phyloP scores from a whole-genome alignment of 2,888 invertebrate species.

The Drosophila seclusa region DNA sequence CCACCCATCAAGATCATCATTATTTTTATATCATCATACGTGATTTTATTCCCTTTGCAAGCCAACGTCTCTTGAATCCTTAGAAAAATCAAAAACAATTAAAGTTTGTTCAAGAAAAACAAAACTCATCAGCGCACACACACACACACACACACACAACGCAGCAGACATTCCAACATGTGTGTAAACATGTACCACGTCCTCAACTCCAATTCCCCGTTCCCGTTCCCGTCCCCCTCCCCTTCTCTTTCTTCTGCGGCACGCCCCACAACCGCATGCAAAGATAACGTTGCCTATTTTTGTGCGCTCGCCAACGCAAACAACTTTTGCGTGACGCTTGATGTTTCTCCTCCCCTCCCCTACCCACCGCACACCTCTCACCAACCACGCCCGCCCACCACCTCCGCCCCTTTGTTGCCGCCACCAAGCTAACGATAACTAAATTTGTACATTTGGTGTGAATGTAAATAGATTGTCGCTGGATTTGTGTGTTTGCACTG shows the following conservation, averaged over 20 bases:
- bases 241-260: conserved; percentile 1
- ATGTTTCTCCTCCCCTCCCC: conserved; percentile 15
- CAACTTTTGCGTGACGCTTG: conserved; percentile 76
- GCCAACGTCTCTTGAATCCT: conserved; percentile 74
- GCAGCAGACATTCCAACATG: conserved; percentile 51
- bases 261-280: conserved; percentile 29
- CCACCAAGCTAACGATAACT: conserved; percentile 64
- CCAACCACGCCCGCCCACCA: neutral
- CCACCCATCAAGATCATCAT: conserved; percentile 8
- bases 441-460: conserved; percentile 82
- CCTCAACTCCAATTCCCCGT: conserved; percentile 16
- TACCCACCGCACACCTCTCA: neutral
- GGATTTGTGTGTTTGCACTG: conserved; percentile 72
- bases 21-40: conserved; percentile 7
- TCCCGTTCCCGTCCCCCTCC: neutral
- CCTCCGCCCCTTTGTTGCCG: conserved; percentile 1
- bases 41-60: conserved; percentile 24
- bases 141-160: conserved; percentile 8
- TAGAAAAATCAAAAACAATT: conserved; percentile 79
- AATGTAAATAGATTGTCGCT: conserved; percentile 83
- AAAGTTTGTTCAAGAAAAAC: conserved; percentile 79
- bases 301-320: conserved; percentile 76
- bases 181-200: conserved; percentile 63
- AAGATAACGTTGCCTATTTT: conserved; percentile 79
- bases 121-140: conserved; percentile 68